These are phyloP conservation scores for Oreochromis aureus DNA, from an alignment of 2,113 vertebrate species.

Conservation along the genomic window DNA sequence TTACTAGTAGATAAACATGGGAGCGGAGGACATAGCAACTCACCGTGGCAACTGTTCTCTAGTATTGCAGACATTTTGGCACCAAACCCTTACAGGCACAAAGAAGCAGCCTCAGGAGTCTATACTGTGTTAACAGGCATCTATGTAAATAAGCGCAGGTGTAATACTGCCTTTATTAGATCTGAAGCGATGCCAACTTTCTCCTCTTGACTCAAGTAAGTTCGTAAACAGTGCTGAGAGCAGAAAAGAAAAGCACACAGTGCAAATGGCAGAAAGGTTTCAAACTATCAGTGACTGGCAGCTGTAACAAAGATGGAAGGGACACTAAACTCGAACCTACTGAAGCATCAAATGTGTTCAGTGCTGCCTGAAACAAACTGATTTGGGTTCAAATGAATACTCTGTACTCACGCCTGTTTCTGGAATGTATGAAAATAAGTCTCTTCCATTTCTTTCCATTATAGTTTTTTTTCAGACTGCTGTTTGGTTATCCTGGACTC, in stretches of 20 bases:
- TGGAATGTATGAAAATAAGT: slow-evolving; percentile 59
- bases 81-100: slow-evolving; percentile 29
- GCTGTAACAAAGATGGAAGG: neutral
- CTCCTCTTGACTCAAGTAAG: neutral
- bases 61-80: slow-evolving; percentile 27
- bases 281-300: neutral
- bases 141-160: neutral
- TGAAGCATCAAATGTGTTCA: neutral
- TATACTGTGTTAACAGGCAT: neutral
- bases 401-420: neutral
- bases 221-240: neutral
- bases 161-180: slow-evolving; percentile 5
- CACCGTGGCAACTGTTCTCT: neutral
- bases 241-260: neutral
- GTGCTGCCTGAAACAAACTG: neutral
- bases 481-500: neutral
- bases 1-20: neutral
- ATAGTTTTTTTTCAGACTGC: neutral
- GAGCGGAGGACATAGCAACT: neutral
- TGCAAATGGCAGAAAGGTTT: slow-evolving; percentile 16
- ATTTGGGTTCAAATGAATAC: slow-evolving; percentile 17
- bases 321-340: neutral
- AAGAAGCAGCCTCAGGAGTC: neutral
- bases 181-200: neutral
- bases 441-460: neutral